These are phyloP conservation scores for Zygothrica quintamaculata DNA, from an alignment of 2,888 invertebrate genomes.

Conservation along the genomic window DNA sequence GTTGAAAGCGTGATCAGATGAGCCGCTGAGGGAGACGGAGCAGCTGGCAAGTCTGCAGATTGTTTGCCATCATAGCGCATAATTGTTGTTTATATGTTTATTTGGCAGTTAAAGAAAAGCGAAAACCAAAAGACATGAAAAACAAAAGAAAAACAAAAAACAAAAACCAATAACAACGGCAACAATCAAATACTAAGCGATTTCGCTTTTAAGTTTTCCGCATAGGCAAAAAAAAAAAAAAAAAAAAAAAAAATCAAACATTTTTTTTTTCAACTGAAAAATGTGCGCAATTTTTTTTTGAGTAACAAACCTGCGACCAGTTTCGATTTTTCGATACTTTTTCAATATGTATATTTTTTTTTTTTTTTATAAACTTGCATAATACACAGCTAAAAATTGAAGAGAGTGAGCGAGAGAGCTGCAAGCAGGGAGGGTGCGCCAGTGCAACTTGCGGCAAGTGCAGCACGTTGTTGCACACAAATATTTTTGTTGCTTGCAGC, in stretches of 20 bases:
- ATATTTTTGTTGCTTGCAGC: conserved; percentile 69
- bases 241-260: conserved; percentile 10
- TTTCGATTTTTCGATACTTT: conserved; percentile 68
- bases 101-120: conserved; percentile 48
- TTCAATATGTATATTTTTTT: conserved; percentile 12
- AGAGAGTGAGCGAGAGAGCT: neutral
- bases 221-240: conserved; percentile 44
- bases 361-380: conserved; percentile 58
- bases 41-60: conserved; percentile 40
- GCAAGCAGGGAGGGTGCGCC: neutral
- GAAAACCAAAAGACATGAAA: conserved; percentile 8
- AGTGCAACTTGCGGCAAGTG: conserved; percentile 58
- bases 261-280: conserved; percentile 27
- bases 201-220: conserved; percentile 71
- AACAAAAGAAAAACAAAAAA: conserved; percentile 15
- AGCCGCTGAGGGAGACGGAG: conserved; percentile 46
- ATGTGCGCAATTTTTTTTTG: conserved; percentile 52
- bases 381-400: conserved; percentile 42
- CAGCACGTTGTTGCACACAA: conserved; percentile 67
- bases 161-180: conserved; percentile 25
- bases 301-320: conserved; percentile 53
- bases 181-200: conserved; percentile 36
- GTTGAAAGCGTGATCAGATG: conserved; percentile 7
- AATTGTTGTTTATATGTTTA: conserved; percentile 67
- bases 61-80: conserved; percentile 47